phyloP scores from a whole-genome alignment of 2,888 invertebrate genomes.

The Sinelater perroti region DNA sequence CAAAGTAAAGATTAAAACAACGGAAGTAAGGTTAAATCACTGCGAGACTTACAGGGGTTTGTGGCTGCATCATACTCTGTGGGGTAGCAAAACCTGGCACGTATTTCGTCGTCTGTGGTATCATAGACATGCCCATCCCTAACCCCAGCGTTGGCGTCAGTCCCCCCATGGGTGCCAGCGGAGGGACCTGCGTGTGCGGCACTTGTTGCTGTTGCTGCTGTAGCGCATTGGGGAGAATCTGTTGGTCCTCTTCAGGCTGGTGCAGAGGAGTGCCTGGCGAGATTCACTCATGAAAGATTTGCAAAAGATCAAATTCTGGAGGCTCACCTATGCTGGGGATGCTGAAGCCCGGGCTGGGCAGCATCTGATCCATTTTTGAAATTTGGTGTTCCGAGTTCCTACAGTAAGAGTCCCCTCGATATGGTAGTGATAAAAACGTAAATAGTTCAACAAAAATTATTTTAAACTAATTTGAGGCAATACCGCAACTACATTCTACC shows the following conservation, averaged over 20 bases:
- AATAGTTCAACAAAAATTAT: neutral
- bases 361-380: conserved; percentile 85
- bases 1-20: conserved; percentile 44
- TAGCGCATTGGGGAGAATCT: conserved; percentile 85
- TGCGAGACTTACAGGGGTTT: conserved; percentile 80
- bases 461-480: neutral
- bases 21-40: neutral
- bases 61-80: conserved; percentile 88
- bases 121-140: conserved; percentile 70
- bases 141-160: conserved; percentile 69
- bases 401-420: too few relatives aligned
- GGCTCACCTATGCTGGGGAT: conserved; percentile 81
- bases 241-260: conserved; percentile 91
- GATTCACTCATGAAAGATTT: neutral
- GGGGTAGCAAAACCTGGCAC: conserved; percentile 80
- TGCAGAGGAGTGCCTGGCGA: conserved; percentile 78
- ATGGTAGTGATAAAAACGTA: too few relatives aligned
- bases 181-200: conserved; percentile 62
- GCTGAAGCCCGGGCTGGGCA: conserved; percentile 87
- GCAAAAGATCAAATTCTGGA: conserved; percentile 6
- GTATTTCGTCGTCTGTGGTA: conserved; percentile 78
- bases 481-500: neutral
- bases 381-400: neutral
- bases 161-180: conserved; percentile 66
- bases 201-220: conserved; percentile 71